Base-by-base conservation (phyloP, 2,888 invertebrate species). In the Noctuana brunneofusca region DNA sequence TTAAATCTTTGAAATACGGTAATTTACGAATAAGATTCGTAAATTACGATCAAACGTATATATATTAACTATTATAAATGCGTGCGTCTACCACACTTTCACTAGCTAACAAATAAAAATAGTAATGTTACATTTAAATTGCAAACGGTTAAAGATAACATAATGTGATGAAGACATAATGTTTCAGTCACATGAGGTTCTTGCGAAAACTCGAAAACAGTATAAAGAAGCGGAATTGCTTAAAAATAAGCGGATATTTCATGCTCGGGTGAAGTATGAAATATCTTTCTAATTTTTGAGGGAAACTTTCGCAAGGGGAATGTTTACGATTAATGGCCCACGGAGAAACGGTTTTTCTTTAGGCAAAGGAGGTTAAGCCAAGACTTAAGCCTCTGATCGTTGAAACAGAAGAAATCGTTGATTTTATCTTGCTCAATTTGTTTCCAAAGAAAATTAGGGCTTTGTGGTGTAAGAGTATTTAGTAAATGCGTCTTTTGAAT, bases 291-390 rank as follows among this genome's bases (percentile, higher is more conserved):
- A 58, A 58, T 58, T 58, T 52, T 30, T 30, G 50, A 35, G 38
- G 49, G 24, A 58, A 58, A 52, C 32, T 58, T 52, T 52, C 24
- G 24, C 41, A 43, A 58, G 58, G 30, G 52, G 18, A 52, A 52
- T 58, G 41, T 52, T 58, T 58, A 27, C 50, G 58, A 58, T 58
- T 58, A 58, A 58, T 58, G 52, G 58, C 52, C 20, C 43, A 52
- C 16, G 27, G n/a, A 41, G 58, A 16, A 55, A 49, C 32, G 57
- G 12, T 58, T 58, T 35, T 52, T 41, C 22, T 11, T 20, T 22
- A 58, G 20, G 49, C 35, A 38, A 35, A 49, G 49, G 11, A 49
- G 24, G 49, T 16, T 24, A 18, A 22, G 14, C 24, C n/a, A 32
- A 58, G 38, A 32, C 14, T 35, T 35, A 57, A 35, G 57, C 48